Base-by-base conservation (phyloP, 2,113 vertebrate species). In the Hydrochoerus hydrochaeris region DNA sequence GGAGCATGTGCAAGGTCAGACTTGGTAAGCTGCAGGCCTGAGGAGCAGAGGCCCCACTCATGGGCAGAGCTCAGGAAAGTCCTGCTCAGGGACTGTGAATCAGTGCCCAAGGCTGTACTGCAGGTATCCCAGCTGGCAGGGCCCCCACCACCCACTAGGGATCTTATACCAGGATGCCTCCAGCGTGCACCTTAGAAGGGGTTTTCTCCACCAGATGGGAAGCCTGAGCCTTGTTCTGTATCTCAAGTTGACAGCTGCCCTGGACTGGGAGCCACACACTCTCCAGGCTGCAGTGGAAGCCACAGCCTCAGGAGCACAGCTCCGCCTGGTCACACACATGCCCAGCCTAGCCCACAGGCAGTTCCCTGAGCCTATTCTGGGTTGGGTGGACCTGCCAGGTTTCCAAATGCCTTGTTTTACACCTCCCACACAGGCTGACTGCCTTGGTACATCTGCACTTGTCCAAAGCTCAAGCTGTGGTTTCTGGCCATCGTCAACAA, bases 401-500 rank as follows among this genome's bases (percentile, higher is more conserved):
- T 63, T 69, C 49, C 52, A 52, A 32, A 46, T 0, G 14, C n/a
- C 22, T 41, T 49, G 10, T 35, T 60, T 62, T 49, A 28, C 20
- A 26, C 35, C 91, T 60, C 91, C 91, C 52, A 57, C 96, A 95
- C 3, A 49, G 2, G 95, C 89, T 46, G 2, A 14, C 85, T 67
- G 90, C 84, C 95, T 94, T 67, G 58, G 62, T 16, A 67, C 82
- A 96, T 71, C 84, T 96, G 82, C 24, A 7, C 88, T 32, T 92
- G 80, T 94, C 97, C 80, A 49, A 62, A n/a, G 96, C 93, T 97
- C 75, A 26, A 95, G 67, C 85, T 67, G 88, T 38, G 96, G 92
- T 92, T 97, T 95, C 92, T 1, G 22, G 97, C 96, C 97, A 87
- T 28, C 6, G 80, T 10, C 93, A 97, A 95, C 95, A 96, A 95